phyloP scores from a whole-genome alignment of 2,113 vertebrate genomes.

The Craseonycteris thonglongyai region DNA sequence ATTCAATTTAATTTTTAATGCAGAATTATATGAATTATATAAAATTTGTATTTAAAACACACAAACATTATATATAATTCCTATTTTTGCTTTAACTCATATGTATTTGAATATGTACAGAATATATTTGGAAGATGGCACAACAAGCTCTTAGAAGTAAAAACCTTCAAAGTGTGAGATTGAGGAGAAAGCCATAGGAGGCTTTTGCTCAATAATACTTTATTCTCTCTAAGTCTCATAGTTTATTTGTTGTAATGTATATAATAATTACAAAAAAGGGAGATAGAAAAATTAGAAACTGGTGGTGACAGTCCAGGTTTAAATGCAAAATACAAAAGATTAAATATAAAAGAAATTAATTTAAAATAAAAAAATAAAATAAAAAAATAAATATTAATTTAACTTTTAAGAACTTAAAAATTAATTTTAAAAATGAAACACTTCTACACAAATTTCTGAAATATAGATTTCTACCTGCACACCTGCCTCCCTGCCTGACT shows the following conservation, averaged over 20 bases:
- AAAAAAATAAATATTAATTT: neutral
- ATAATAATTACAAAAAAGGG: neutral
- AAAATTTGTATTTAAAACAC: neutral
- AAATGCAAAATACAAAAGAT: neutral
- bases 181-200: neutral
- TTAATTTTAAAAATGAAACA: neutral
- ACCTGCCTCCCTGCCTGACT: neutral
- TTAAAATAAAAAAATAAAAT: neutral
- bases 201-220: neutral
- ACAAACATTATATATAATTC: neutral
- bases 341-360: neutral
- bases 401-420: neutral
- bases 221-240: neutral
- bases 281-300: neutral
- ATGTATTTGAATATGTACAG: neutral
- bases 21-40: neutral
- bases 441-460: neutral
- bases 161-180: neutral
- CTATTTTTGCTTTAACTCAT: neutral
- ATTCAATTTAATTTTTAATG: neutral
- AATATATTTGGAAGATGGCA: neutral
- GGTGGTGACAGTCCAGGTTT: neutral
- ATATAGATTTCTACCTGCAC: neutral
- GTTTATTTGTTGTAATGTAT: neutral
- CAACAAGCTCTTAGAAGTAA: neutral